Evolutionary conservation across 2,113 vertebrate species (phyloP), one percentile per base, ranked within the genome.

Genomic region (Epinephelus lanceolatus): DNA sequence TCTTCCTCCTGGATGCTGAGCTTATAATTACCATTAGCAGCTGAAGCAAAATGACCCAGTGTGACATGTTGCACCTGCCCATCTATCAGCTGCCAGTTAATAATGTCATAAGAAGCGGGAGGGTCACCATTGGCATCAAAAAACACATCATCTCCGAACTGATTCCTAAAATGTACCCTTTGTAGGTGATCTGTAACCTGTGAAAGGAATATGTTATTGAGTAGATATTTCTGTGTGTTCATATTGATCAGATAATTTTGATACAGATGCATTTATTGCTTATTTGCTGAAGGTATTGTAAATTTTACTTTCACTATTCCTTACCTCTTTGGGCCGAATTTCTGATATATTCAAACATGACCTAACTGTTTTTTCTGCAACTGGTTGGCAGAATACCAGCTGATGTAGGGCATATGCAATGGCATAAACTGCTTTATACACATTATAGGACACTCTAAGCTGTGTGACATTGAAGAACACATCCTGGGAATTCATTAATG

Each of bases 391-490:
- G 76, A 95, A 95, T 47, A 95, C 15, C 51, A 94, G 77, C 12
- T 88, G 62, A 30, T 95, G 95, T n/a, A 95, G 83, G 1, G 94
- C 93, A 27, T 95, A 92, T 78, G 95, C 95, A 25, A 95, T 90
- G 15, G 94, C 93, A 91, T 95, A 95, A 11, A 95, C 94, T 47
- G 95, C 95, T 76, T 95, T 95, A 67, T 96, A 94, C 1, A 95
- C 94, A 85, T 95, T 95, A 76, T 96, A 95, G 5, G 94, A 37
- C 25, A 90, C 95, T 89, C 96, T 92, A 25, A 96, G 86, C 72
- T 96, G 81, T 75, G 92, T 93, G 57, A 95, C 92, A 77, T 96
- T 77, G 33, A 96, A 96, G 51, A 96, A 96, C 18, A 72, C 76
- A 69, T 95, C 61, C 60, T 94, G 76, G 6, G 87, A 91, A 78